Evolutionary conservation across 2,797 vertebrate genomes (phyloP).

Genomic region (Sebastolobus altivelis): DNA sequence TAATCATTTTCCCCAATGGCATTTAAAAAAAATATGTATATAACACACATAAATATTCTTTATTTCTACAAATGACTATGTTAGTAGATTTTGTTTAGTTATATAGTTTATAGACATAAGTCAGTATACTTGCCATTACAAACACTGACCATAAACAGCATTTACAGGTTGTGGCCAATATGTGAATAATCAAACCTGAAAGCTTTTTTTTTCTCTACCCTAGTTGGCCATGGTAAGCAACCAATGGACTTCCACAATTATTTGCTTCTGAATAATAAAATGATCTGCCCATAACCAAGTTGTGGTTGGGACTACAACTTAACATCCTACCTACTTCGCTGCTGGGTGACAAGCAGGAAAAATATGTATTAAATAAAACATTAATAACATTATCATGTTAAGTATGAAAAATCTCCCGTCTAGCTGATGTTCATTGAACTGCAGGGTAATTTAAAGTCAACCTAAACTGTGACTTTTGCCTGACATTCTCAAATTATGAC

Average conservation of each 20-base stretch:
- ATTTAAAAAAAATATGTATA: slow-evolving; percentile 23
- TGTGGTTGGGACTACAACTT: background rate
- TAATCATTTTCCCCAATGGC: slow-evolving; percentile 6
- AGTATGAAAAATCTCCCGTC: background rate
- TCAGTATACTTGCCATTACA: background rate
- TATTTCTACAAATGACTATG: background rate
- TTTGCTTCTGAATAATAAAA: background rate
- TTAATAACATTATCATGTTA: background rate
- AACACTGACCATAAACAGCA: background rate
- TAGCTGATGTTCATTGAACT: background rate
- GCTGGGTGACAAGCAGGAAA: background rate
- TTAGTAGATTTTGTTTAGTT: background rate
- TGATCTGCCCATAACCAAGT: background rate
- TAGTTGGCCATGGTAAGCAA: background rate
- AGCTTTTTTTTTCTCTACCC: background rate
- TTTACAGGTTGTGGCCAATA: background rate
- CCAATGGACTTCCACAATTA: background rate
- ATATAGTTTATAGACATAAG: slow-evolving; percentile 5
- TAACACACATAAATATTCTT: slow-evolving; percentile 11
- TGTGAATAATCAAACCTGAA: background rate
- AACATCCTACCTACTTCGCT: background rate
- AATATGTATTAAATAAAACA: background rate
- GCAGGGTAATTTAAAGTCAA: background rate
- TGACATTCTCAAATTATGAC: background rate
- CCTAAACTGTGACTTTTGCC: background rate